Base-by-base conservation (phyloP, 2,888 invertebrate species). In the Euclidia mi region DNA sequence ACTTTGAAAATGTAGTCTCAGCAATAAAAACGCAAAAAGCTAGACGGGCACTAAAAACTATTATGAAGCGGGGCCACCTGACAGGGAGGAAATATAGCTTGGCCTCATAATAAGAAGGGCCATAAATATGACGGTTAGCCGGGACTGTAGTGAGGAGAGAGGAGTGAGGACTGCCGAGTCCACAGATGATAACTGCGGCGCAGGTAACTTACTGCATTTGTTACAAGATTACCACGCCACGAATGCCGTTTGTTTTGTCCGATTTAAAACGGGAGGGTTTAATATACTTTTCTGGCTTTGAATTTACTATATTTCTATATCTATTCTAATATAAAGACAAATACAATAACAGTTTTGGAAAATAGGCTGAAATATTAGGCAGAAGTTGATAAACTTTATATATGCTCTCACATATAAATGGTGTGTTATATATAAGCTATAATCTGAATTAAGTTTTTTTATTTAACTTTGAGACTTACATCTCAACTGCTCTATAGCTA, bases 91-190 rank as follows among this genome's bases (percentile, higher is more conserved):
- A 76, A 81, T 84, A 77, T 78, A 67, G 71, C 65, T 46, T 67
- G 56, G 80, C 65, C 71, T 76, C 72, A 81, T 83, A 84, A 81
- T 81, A 79, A 79, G 82, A 81, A 81, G 69, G 81, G 80, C 76
- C 67, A 85, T 88, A 88, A 88, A 87, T 87, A 86, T 81, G 71
- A 51, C 73, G 78, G 83, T 81, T 82, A 81, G 74, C 76, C 71
- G 48, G 62, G 45, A 50, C 41, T 58, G 49, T 56, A 62, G n/a
- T n/a, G n/a, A n/a, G n/a, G n/a, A n/a, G n/a, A n/a, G n/a, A n/a
- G n/a, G n/a, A n/a, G 67, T 63, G 61, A 48, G 56, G 56, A 53
- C 55, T 60, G 62, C 51, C 42, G 17, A 32, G 57, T 28, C 60
- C 68, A 43, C 63, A 65, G 56, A 62, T 64, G 46, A 64, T 56